A percentile compares a stretch with the other conserved stretches of the same genome.
Evolutionary conservation across 37 sponge, comb jelly and placozoan genomes (phyloP).

Genomic region (Oscarella lobularis): DNA sequence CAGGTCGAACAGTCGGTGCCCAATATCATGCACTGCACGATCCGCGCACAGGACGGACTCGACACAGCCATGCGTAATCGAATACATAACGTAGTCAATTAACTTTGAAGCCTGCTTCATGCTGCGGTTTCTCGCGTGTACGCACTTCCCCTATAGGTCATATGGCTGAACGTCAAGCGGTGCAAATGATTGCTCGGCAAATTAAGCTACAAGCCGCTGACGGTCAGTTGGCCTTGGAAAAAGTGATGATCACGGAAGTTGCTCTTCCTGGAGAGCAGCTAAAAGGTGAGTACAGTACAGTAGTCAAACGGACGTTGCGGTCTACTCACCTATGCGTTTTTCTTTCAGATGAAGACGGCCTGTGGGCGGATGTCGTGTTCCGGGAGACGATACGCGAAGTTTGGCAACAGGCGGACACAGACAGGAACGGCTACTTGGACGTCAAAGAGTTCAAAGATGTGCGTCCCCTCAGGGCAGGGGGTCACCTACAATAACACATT

Average conservation of each 20-base stretch:
- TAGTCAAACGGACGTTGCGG: no score
- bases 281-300: background rate
- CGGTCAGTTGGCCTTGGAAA: background rate
- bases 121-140: no score
- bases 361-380: background rate
- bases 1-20: background rate
- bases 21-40: background rate
- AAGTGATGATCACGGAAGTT: background rate
- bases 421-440: background rate
- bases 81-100: background rate
- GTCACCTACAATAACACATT: no score
- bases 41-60: background rate
- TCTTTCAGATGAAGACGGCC: background rate
- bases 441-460: background rate
- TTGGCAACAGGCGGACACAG: constrained; percentile 1
- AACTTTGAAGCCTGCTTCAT: no score
- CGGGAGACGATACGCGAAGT: background rate
- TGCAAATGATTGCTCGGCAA: background rate
- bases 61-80: background rate
- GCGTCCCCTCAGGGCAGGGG: no score
- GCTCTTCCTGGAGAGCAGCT: constrained; percentile 1
- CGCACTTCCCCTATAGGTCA: background rate
- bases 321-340: no score
- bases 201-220: background rate
- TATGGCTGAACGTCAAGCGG: background rate